Percentiles rank a stretch among this genome's conserved stretches.
Evolutionary conservation across 2,113 vertebrate genomes (phyloP).

Genomic region (Coracopsis vasa): DNA sequence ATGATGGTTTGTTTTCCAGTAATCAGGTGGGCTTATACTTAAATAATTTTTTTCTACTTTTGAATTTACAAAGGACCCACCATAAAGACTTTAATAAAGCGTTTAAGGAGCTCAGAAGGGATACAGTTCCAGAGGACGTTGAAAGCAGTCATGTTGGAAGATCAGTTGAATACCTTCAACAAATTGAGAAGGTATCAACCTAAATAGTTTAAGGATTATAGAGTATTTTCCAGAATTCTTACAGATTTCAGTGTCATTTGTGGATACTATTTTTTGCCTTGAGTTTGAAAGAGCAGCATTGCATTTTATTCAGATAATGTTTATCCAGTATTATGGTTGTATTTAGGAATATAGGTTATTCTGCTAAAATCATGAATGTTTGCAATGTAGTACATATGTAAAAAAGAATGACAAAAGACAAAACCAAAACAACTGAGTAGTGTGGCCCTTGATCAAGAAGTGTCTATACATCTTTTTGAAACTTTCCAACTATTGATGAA

Average conservation of each 20-base stretch:
- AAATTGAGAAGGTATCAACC: not conserved
- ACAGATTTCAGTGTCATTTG: not conserved
- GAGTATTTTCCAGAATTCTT: not conserved
- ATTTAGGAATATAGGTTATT: not conserved
- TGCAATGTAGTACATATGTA: not conserved
- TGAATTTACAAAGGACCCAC: not conserved
- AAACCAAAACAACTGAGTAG: not conserved
- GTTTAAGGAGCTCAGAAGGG: not conserved
- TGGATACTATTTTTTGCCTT: not conserved
- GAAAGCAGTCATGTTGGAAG: not conserved
- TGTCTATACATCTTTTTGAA: not conserved
- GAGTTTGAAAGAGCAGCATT: not conserved
- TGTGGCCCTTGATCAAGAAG: not conserved
- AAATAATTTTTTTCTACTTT: not conserved
- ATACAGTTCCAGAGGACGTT: not conserved
- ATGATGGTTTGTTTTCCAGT: not conserved
- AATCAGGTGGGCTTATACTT: not conserved
- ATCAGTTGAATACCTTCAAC: not conserved
- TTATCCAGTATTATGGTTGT: not conserved
- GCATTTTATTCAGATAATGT: not conserved
- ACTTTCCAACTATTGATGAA: not conserved
- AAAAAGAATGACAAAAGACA: not conserved
- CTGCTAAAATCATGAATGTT: not conserved
- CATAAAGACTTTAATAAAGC: not conserved
- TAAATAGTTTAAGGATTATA: not conserved